Conservation (phyloP, 2,113 vertebrate species). For the Gobius niger region DNA sequence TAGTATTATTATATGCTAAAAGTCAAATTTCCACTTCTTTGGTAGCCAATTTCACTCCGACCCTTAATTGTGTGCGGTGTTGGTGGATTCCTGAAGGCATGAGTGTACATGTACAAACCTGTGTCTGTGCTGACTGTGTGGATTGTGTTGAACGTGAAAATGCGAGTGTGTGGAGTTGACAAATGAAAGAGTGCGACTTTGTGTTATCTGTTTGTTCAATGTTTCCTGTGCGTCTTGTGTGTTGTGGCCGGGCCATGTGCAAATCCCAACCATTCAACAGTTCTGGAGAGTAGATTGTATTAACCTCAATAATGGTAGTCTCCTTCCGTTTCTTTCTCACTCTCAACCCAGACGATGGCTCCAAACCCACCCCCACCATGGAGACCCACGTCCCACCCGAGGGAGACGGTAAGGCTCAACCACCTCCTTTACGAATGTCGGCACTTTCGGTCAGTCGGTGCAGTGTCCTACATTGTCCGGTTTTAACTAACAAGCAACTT, state of each 20-base stretch:
- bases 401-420: constrained; percentile 84
- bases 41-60: no score
- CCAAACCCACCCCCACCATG: constrained; percentile 94
- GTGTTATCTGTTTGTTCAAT: constrained; percentile 25
- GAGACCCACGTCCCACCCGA: constrained; percentile 88
- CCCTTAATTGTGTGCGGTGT: background rate
- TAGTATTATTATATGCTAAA: no score
- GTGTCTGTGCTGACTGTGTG: background rate
- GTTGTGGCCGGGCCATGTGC: constrained; percentile 87
- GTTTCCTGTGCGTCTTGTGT: constrained; percentile 53
- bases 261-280: constrained; percentile 99
- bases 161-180: constrained; percentile 12
- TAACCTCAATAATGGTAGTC: constrained; percentile 99
- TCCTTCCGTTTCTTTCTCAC: constrained; percentile 99
- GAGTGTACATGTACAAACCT: constrained; percentile 5
- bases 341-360: constrained; percentile 99
- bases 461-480: background rate
- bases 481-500: no score
- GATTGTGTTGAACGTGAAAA: constrained; percentile 19
- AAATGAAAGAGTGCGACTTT: constrained; percentile 28
- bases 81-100: constrained; percentile 18
- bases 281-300: constrained; percentile 99
- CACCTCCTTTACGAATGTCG: background rate
- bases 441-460: background rate
- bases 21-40: no score